Base-by-base conservation (phyloP, 2,797 vertebrate species). In the Xenentodon cancila region DNA sequence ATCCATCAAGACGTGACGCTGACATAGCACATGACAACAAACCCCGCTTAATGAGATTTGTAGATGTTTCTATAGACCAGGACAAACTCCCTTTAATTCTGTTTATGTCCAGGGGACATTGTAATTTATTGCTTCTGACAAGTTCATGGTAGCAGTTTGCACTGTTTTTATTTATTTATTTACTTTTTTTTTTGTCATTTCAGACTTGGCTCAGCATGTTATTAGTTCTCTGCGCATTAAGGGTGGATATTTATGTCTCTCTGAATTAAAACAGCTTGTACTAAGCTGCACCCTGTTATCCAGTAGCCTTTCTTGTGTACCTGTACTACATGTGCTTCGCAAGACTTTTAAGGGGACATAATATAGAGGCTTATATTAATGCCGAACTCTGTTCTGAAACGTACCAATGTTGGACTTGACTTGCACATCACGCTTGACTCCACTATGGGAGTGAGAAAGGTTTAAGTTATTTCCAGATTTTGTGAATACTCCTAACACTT, bases 1-100 rank as follows among this genome's bases (percentile, higher is more conserved):
- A 82, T 91, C 80, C 68, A 84, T 93, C 84, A 91, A 70, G 76
- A 80, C 62, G 48, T 67, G 76, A 82, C 61, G 74, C 80, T 81
- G 89, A 90, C 82, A 57, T 51, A 20, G 71, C 79, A 73, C 78
- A 84, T 76, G 74, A 82, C 67, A 77, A 65, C 74, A 75, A 71
- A 63, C 61, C 71, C 59, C 75, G 72, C 84, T 86, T 80, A 80
- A 72, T 59, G 37, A 78, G 60, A 66, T 75, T 53, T 75, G 32
- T 49, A 63, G 61, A 48, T 68, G 46, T 62, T 49, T 71, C 17
- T 56, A 2, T 1, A 15, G 34, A 42, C 46, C 18, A 44, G 63
- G 25, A 53, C 15, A 30, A 56, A 64, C 46, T 44, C 15, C 15
- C 15, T 4, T 58, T 30, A 53, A 53, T 75, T 55, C 42, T 37